Evolutionary conservation across 2,888 invertebrate genomes (phyloP).

Genomic region (Keiferia lycopersicella): DNA sequence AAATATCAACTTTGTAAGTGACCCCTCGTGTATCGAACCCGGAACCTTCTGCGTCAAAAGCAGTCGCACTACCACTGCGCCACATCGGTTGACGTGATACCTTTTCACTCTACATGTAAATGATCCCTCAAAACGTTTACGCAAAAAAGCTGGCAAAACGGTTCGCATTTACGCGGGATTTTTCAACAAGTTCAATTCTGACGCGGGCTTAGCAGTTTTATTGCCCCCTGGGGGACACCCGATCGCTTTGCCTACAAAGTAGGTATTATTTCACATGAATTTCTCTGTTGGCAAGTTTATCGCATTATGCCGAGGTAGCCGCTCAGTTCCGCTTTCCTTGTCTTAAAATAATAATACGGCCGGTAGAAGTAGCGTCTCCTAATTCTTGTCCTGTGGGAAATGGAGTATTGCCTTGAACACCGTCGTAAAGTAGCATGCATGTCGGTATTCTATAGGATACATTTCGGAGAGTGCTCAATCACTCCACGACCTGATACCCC

Average conservation of each 20-base stretch:
- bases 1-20: too few species aligned
- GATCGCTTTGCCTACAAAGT: constrained; percentile 72
- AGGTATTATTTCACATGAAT: constrained; percentile 67
- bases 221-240: constrained; percentile 56
- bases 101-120: background rate
- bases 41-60: too few species aligned
- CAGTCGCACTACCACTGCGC: too few species aligned
- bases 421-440: too few species aligned
- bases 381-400: too few species aligned
- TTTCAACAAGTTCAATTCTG: constrained; percentile 73
- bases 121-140: constrained; percentile 6
- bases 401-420: too few species aligned
- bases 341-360: background rate
- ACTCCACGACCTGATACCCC: too few species aligned
- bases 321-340: constrained; percentile 1
- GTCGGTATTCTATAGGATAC: too few species aligned
- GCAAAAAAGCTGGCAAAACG: constrained; percentile 44
- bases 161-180: constrained; percentile 60
- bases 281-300: constrained; percentile 57
- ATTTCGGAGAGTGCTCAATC: too few species aligned
- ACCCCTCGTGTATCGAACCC: too few species aligned
- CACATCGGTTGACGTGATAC: too few species aligned
- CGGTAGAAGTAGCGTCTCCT: too few species aligned
- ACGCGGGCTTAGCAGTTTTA: constrained; percentile 70
- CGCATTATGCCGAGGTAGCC: constrained; percentile 41